Evolutionary conservation across 2,888 invertebrate species (phyloP).

Genomic region (Agriopis leucophaearia): DNA sequence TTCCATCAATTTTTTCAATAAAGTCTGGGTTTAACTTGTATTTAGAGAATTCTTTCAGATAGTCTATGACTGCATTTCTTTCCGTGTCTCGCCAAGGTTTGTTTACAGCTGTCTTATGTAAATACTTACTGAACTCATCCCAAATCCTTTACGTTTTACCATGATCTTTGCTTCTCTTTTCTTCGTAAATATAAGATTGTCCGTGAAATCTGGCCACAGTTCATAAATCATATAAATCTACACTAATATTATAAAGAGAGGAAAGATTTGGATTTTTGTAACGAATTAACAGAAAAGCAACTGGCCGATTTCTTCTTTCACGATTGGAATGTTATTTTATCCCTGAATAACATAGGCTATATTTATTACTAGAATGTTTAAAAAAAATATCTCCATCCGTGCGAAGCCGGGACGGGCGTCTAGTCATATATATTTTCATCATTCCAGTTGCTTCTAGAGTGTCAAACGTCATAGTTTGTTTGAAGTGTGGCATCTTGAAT

Average conservation of each 20-base stretch:
- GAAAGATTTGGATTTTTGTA: too few species aligned
- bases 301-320: too few species aligned
- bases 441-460: slow-evolving; percentile 73
- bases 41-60: slow-evolving; percentile 68
- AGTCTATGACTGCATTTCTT: slow-evolving; percentile 69
- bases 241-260: too few species aligned
- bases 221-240: too few species aligned
- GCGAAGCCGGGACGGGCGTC: too few species aligned
- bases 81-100: slow-evolving; percentile 70
- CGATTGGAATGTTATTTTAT: too few species aligned
- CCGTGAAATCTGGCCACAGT: slow-evolving; percentile 83
- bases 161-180: slow-evolving; percentile 65
- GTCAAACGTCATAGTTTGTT: slow-evolving; percentile 64
- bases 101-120: slow-evolving; percentile 62
- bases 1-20: slow-evolving; percentile 51
- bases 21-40: slow-evolving; percentile 61
- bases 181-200: slow-evolving; percentile 79
- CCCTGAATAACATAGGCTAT: too few species aligned
- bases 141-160: slow-evolving; percentile 69
- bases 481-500: slow-evolving; percentile 67
- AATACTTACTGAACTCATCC: slow-evolving; percentile 68
- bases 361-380: too few species aligned
- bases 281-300: too few species aligned
- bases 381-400: too few species aligned
- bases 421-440: too few species aligned